Percentiles rank a stretch among this genome's conserved stretches.
These are phyloP conservation scores for Solenodon paradoxus DNA, from an alignment of 2,113 vertebrate species.

Conservation along the genomic window DNA sequence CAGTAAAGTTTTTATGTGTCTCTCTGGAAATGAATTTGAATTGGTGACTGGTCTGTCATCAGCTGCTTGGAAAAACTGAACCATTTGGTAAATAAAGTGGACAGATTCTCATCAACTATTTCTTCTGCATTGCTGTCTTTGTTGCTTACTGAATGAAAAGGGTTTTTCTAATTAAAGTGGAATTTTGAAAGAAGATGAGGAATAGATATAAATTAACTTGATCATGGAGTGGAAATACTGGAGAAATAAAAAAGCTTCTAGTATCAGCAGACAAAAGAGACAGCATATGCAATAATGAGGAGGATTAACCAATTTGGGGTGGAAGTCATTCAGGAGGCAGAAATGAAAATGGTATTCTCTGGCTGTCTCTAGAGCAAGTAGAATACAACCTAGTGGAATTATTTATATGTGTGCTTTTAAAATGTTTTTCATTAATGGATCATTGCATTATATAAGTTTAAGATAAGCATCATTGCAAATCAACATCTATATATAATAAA, in stretches of 20 bases:
- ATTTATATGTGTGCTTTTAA: too few relatives aligned
- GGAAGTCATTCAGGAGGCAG: not conserved
- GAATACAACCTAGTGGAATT: not conserved
- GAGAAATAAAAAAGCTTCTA: not conserved
- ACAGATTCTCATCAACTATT: constrained; percentile 40
- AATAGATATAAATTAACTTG: constrained; percentile 34
- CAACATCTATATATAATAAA: too few relatives aligned
- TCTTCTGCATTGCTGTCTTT: not conserved
- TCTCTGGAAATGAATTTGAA: constrained; percentile 73
- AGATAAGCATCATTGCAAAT: too few relatives aligned
- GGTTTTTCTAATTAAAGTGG: constrained; percentile 57
- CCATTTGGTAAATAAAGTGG: constrained; percentile 64
- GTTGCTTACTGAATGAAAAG: constrained; percentile 44
- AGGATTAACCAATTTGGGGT: not conserved
- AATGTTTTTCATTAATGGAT: too few relatives aligned
- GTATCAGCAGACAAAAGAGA: not conserved
- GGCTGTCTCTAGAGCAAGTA: not conserved
- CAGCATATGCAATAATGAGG: not conserved
- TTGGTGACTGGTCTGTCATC: constrained; percentile 63
- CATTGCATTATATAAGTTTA: too few relatives aligned
- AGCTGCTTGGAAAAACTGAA: constrained; percentile 61
- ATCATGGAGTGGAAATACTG: not conserved
- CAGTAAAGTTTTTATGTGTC: constrained; percentile 79
- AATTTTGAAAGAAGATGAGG: not conserved
- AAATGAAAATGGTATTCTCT: not conserved